Base-by-base conservation (phyloP, 1,140 invertebrate species). In the Euura saliciscinereae region DNA sequence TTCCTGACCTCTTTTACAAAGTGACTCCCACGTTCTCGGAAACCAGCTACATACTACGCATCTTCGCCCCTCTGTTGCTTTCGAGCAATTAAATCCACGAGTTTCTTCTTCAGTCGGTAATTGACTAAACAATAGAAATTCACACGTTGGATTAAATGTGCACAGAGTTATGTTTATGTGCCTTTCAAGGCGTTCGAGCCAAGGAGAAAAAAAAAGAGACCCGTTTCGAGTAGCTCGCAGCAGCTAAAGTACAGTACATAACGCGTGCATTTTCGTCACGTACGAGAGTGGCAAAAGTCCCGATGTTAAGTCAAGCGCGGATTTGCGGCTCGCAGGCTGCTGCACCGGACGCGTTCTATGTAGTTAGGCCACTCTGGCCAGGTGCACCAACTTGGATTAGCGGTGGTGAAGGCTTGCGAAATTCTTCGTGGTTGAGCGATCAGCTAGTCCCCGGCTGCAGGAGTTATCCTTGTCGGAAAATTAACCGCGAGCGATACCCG, bases 301-400 rank as follows among this genome's bases (percentile, higher is more conserved):
- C 51, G 51, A 59, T 59, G 51, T 11, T 8, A 59, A 59, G 51
- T 59, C 51, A 59, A 59, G 51, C 51, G 51, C 51, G 51, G 51
- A 59, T 59, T 59, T 59, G 51, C 51, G 51, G 51, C 8, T 59
- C 10, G 51, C 6, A 59, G 3, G 28, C 28, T 28, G 28, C 28
- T 28, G 28, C 28, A 28, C 28, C 28, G 28, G 28, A 28, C 28
- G 28, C 28, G 28, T 28, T 28, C 28, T 28, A 28, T 28, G 28
- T 28, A 28, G 28, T 28, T 28, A 28, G 28, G 28, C 28, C 28
- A 28, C 28, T 28, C 28, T 28, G 28, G 28, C 28, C 28, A 28
- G 28, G 28, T 28, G 28, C 28, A 28, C 28, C 28, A 28, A 28
- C 28, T 28, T 28, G 28, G 28, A 28, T 28, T 28, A 6, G 51